These are phyloP conservation scores for Ptychadena robeensis DNA, from an alignment of 2,797 vertebrate genomes.

Conservation along the genomic window DNA sequence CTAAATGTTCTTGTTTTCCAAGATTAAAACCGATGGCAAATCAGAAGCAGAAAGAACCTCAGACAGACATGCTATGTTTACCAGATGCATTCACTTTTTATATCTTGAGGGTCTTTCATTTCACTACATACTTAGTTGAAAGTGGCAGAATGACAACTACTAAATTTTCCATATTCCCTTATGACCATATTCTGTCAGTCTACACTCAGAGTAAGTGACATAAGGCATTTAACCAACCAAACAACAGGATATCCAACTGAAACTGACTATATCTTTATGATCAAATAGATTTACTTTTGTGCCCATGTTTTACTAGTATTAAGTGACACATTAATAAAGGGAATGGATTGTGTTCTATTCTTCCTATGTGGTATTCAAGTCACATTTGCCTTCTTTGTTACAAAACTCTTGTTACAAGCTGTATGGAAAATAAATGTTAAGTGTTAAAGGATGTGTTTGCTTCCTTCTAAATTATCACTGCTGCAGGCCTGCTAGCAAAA, in stretches of 20 bases:
- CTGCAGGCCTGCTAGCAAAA: conserved; percentile 40
- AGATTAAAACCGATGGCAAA: conserved; percentile 67
- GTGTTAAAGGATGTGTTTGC: conserved; percentile 53
- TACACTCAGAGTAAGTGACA: conserved; percentile 48
- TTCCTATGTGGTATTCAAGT: conserved; percentile 34
- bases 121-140: conserved; percentile 52
- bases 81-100: conserved; percentile 60
- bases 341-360: conserved; percentile 32
- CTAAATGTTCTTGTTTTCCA: conserved; percentile 37
- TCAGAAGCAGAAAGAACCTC: conserved; percentile 53
- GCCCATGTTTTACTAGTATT: conserved; percentile 10
- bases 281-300: conserved; percentile 43
- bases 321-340: conserved; percentile 44
- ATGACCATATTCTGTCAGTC: conserved; percentile 58
- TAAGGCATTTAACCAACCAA: conserved; percentile 55
- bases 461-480: conserved; percentile 57
- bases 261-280: conserved; percentile 28
- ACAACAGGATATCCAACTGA: conserved; percentile 18
- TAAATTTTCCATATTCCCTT: conserved; percentile 51
- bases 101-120: conserved; percentile 64
- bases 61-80: conserved; percentile 65
- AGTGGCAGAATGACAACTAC: conserved; percentile 58
- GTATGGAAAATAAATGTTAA: conserved; percentile 54
- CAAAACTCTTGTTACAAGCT: conserved; percentile 49
- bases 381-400: conserved; percentile 47